Evolutionary conservation across 2,113 vertebrate genomes (phyloP).

Genomic region (Tricholaema leucomelas): DNA sequence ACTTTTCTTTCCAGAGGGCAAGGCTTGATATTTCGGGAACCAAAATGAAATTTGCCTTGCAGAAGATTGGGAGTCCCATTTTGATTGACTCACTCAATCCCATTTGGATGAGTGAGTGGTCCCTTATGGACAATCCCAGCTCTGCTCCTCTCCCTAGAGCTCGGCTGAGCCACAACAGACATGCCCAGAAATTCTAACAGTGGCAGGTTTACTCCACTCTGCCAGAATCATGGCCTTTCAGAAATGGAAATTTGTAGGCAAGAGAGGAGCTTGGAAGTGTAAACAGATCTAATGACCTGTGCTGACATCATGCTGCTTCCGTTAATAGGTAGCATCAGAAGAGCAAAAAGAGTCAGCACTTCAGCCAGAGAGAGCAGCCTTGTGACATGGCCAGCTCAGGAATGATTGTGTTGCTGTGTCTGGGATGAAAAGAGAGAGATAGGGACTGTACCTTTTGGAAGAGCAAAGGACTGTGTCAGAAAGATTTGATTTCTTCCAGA

Average conservation of each 20-base stretch:
- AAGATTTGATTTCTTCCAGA: neutral
- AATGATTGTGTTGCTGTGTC: rapidly evolving
- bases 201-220: neutral
- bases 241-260: neutral
- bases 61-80: neutral
- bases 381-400: neutral
- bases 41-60: neutral
- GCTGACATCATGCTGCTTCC: neutral
- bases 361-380: neutral
- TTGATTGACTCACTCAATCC: neutral
- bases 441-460: neutral
- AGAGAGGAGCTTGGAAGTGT: neutral
- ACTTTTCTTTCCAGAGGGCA: neutral
- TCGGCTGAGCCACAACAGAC: neutral
- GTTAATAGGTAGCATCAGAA: neutral
- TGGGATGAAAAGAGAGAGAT: neutral
- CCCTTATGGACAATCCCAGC: neutral
- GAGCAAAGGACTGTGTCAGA: neutral
- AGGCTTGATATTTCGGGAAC: neutral
- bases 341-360: neutral
- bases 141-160: neutral
- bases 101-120: neutral
- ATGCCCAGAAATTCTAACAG: neutral
- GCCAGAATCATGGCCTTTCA: neutral
- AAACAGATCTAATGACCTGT: neutral